Evolutionary conservation across 2,888 invertebrate species (phyloP).

Genomic region (Norana najaformis): DNA sequence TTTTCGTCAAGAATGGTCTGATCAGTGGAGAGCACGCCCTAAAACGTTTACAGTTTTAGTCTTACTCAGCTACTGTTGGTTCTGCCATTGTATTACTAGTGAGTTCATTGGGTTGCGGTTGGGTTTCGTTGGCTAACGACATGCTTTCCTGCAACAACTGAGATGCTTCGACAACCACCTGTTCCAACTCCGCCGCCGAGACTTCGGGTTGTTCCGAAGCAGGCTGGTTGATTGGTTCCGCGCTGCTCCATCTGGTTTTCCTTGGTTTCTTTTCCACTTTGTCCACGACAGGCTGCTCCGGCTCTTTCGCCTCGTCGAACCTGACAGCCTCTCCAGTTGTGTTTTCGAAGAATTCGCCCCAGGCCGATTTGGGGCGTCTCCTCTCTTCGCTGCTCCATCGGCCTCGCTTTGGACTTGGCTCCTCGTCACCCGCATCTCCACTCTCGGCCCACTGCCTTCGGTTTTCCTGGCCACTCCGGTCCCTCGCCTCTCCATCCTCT

Average conservation of each 20-base stretch:
- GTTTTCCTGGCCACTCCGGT: neutral
- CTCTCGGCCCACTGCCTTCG: neutral
- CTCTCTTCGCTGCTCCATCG: neutral
- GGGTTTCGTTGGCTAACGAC: neutral
- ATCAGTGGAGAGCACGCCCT: neutral
- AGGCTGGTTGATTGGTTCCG: neutral
- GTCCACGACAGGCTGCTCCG: neutral
- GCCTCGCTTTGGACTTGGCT: neutral
- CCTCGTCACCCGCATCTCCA: neutral
- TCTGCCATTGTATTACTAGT: neutral
- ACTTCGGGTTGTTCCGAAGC: neutral
- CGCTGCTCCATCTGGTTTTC: constrained; percentile 18
- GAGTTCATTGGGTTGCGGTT: neutral
- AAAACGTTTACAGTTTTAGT: neutral
- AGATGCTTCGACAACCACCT: neutral
- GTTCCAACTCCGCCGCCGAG: neutral
- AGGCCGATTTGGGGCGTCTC: neutral
- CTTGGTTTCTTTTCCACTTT: neutral
- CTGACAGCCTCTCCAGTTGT: neutral
- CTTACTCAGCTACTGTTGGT: neutral
- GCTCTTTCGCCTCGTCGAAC: neutral
- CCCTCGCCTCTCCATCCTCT: neutral
- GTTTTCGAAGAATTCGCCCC: neutral
- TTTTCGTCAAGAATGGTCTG: neutral
- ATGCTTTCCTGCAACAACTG: neutral